Percentiles rank a stretch among this genome's conserved stretches.
Conservation (phyloP, 2,797 vertebrate genomes). For the Myoxocephalus aenaeus region DNA sequence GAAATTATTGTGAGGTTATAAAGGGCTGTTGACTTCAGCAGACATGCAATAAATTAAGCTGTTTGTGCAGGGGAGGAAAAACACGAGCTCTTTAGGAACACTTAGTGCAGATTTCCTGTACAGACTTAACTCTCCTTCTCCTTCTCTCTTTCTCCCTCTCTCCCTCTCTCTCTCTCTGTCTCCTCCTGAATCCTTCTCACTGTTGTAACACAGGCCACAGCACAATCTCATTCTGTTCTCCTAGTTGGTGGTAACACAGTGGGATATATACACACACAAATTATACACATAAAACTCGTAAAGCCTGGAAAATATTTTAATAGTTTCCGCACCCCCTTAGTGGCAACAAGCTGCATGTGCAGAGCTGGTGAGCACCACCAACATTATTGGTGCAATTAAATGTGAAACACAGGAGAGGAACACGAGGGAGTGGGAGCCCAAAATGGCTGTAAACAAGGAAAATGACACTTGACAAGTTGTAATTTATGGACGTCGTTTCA, state of each 20-base stretch:
- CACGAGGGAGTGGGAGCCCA: slow-evolving; percentile 76
- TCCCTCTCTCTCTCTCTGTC: slow-evolving; percentile 42
- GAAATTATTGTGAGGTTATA: slow-evolving; percentile 86
- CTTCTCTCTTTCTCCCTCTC: slow-evolving; percentile 10
- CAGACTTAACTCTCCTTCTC: slow-evolving; percentile 61
- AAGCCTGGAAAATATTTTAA: slow-evolving; percentile 87
- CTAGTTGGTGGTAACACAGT: slow-evolving; percentile 84
- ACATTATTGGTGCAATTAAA: slow-evolving; percentile 87
- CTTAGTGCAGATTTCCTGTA: slow-evolving; percentile 79
- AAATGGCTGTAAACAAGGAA: slow-evolving; percentile 88
- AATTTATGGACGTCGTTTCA: slow-evolving; percentile 86
- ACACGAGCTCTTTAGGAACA: slow-evolving; percentile 81
- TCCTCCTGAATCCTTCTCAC: slow-evolving; percentile 62
- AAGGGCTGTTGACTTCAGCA: slow-evolving; percentile 85
- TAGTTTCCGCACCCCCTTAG: slow-evolving; percentile 83
- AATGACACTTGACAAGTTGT: slow-evolving; percentile 89
- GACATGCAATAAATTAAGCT: slow-evolving; percentile 86
- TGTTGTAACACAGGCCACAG: slow-evolving; percentile 71
- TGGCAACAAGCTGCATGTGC: slow-evolving; percentile 78
- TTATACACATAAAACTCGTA: slow-evolving; percentile 84
- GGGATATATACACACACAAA: slow-evolving; percentile 83
- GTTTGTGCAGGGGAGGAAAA: slow-evolving; percentile 81
- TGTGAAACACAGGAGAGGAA: slow-evolving; percentile 81
- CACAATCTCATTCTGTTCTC: slow-evolving; percentile 80
- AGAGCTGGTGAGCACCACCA: slow-evolving; percentile 74